These are phyloP conservation scores for Catocala fraxini DNA, from an alignment of 2,888 invertebrate species.

Conservation along the genomic window DNA sequence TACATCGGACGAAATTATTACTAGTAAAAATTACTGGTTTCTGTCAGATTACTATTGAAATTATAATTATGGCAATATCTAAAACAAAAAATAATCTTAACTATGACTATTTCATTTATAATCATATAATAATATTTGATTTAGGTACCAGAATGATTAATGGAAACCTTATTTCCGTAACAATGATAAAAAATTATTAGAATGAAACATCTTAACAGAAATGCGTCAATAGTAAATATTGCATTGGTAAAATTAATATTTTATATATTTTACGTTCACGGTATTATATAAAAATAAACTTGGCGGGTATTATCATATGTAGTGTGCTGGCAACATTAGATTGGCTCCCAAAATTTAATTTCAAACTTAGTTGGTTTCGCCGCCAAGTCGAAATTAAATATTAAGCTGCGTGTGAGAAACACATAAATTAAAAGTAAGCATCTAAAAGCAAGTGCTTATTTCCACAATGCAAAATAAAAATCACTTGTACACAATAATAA, in stretches of 20 bases:
- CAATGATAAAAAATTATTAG: conserved; percentile 44
- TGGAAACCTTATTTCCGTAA: conserved; percentile 49
- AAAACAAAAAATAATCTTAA: conserved; percentile 57
- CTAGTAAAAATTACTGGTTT: conserved; percentile 72
- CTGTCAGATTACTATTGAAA: conserved; percentile 63
- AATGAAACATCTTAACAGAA: conserved; percentile 49
- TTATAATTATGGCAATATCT: conserved; percentile 79
- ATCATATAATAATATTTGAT: conserved; percentile 46
- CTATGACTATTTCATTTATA: conserved; percentile 61
- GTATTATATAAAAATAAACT: conserved; percentile 21
- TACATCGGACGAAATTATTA: conserved; percentile 73
- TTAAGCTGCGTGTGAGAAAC: conserved; percentile 60
- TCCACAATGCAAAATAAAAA: conserved; percentile 70
- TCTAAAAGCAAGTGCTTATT: conserved; percentile 80
- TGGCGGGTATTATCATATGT: conserved; percentile 38
- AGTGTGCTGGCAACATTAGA: conserved; percentile 32
- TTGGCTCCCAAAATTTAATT: conserved; percentile 25
- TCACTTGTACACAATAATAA: conserved; percentile 67
- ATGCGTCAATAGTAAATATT: conserved; percentile 53
- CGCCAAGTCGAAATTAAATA: conserved; percentile 50
- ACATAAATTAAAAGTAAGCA: conserved; percentile 68
- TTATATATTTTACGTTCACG: conserved; percentile 23
- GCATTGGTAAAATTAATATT: conserved; percentile 43
- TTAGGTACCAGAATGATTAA: conserved; percentile 52
- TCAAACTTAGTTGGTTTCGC: conserved; percentile 31